Conservation (phyloP, 2,113 vertebrate species). For the Machaerirhynchus nigripectus region DNA sequence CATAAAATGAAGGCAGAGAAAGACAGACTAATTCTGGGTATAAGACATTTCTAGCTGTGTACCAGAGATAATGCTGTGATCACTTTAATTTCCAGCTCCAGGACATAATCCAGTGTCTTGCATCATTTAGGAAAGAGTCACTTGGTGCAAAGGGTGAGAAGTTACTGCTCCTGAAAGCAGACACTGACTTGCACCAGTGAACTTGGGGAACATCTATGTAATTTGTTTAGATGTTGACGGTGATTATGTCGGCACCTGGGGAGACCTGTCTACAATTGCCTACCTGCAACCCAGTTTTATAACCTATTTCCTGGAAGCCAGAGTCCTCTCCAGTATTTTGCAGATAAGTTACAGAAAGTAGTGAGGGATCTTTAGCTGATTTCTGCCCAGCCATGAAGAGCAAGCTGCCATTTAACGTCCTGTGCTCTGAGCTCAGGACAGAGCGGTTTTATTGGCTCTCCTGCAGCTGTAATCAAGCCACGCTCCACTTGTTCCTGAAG, state of each 20-base stretch:
- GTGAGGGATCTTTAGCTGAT: not conserved
- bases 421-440: not conserved
- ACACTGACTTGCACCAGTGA: not conserved
- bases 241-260: not conserved
- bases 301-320: not conserved
- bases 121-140: not conserved
- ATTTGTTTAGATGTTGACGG: not conserved
- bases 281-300: not conserved
- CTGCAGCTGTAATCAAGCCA: not conserved
- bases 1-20: not conserved
- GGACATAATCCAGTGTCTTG: not conserved
- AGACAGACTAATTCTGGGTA: not conserved
- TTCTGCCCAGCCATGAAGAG: not conserved
- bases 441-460: not conserved
- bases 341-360: not conserved
- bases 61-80: not conserved
- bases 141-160: not conserved
- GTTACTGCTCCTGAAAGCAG: not conserved
- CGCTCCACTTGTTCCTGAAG: not conserved
- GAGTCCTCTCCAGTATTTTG: not conserved
- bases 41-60: not conserved
- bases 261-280: not conserved
- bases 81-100: not conserved
- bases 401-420: not conserved
- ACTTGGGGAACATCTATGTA: fast-evolving